These are phyloP conservation scores for Zingel zingel DNA, from an alignment of 2,113 vertebrate genomes.

Conservation along the genomic window DNA sequence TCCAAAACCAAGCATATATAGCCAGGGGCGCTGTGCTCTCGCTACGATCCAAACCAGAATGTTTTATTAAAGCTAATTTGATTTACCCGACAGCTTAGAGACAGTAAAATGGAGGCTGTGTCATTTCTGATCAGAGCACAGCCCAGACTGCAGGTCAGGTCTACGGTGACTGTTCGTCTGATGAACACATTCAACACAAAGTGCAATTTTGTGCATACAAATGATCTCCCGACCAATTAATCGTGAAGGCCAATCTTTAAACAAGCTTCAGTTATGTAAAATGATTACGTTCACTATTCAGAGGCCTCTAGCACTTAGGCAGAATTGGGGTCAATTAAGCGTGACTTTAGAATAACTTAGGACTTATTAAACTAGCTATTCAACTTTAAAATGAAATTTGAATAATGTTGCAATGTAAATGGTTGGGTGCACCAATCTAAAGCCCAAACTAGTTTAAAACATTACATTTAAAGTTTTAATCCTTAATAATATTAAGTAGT, in stretches of 20 bases:
- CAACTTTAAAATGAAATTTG: background rate
- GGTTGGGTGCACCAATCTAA: background rate
- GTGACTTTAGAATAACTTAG: background rate
- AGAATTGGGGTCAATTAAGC: conserved; percentile 19
- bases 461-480: background rate
- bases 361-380: background rate
- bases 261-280: conserved; percentile 23
- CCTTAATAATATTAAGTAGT: background rate
- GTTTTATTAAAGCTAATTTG: conserved; percentile 41
- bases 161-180: conserved; percentile 5
- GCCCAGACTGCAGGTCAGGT: conserved; percentile 35
- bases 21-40: conserved; percentile 19
- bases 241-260: conserved; percentile 28
- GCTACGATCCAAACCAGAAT: conserved; percentile 23
- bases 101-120: conserved; percentile 22
- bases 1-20: conserved; percentile 21
- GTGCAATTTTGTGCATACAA: conserved; percentile 29
- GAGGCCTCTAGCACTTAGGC: conserved; percentile 8
- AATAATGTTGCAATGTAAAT: background rate
- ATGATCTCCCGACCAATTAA: conserved; percentile 23
- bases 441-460: background rate
- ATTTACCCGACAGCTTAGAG: conserved; percentile 31
- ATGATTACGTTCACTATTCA: conserved; percentile 27
- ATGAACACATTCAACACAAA: conserved; percentile 27
- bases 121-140: conserved; percentile 44